Evolutionary conservation across 2,113 vertebrate genomes (phyloP), one percentile per base, ranked within the genome.

Genomic region (Camelus dromedarius): DNA sequence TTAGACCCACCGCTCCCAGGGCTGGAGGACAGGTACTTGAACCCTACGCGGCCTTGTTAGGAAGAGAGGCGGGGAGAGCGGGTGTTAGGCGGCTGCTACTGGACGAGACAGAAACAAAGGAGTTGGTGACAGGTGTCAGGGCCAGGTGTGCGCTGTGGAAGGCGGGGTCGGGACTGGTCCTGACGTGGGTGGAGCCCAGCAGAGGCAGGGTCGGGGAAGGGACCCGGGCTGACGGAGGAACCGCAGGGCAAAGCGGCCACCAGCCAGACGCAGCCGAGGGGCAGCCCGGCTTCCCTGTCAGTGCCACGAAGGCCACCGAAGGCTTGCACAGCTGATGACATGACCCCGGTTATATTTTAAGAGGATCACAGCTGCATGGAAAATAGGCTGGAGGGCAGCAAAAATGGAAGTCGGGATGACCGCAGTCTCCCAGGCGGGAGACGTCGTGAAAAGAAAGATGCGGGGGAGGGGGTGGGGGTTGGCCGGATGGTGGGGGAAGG

Each of bases 321-420:
- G 32, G 60, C n/a, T 84, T 54, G n/a, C 2, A 0, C 11, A 35
- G 2, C 3, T 2, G 35, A 4, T 38, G 64, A 20, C 30, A 2
- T 0, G 9, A 24, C 30, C 14, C 50, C 28, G 11, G 2, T 35
- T 54, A 19, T 15, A 35, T 73, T 48, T 64, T 32, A 69, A 88
- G 81, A 91, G 24, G 50, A 26, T n/a, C 26, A 32, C n/a, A 72
- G 19, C 30, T 75, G 18, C 18, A 58, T 69, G 67, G 42, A 58
- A 52, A 30, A 30, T 30, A n/a, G 30, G 66, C 26, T 15, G 18
- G 70, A 62, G 50, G 28, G 32, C 58, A 67, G 8, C 2, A 14
- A 30, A 30, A 24, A 58, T 22, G 50, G 12, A 81, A 73, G 30
- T 8, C 20, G 2, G 58, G 52, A 54, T 1, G 2, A 48, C 15